Evolutionary conservation across 2,797 vertebrate species (phyloP), one percentile per base, ranked within the genome.

Genomic region (Astyanax mexicanus): DNA sequence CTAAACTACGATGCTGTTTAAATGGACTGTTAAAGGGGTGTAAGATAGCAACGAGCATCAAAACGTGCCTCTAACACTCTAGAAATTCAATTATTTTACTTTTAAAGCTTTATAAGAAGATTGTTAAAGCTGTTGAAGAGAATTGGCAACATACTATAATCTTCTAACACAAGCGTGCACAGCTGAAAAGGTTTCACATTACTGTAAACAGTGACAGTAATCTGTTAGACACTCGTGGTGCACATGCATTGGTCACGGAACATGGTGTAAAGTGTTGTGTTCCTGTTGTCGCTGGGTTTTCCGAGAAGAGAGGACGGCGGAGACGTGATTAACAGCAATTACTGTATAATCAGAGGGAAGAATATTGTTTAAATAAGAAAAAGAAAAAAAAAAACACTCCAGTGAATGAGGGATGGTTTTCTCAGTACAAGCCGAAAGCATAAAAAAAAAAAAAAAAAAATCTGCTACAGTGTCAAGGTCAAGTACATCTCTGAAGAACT

Each of bases 401-500:
- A 27, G 12, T 35, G 9, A 44, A 38, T 6, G 12, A 42, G 4
- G 37, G 1, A 44, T 64, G 29, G 27, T 25, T 42, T 27, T 44
- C 40, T 65, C 23, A 27, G 6, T 65, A 65, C 5, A 27, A 9
- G 40, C 12, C 61, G 32, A 45, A 19, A 45, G 61, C 40, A 15
- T 27, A 25, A 29, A 44, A 27, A n/a, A 25, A 29, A 44, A 27
- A n/a, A n/a, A n/a, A n/a, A n/a, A n/a, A n/a, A n/a, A 65, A 13
- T 38, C 27, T 21, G 10, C 12, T 25, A 27, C 40, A n/a, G 15
- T 27, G 44, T 61, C 57, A 51, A 72, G 69, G 57, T 72, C 57
- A 51, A 19, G 13, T n/a, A 37, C 4, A 10, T 61, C 44, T 72
- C 44, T 9, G 12, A 27, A 55, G 21, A 54, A 69, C 35, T 69